Conservation (phyloP, 1,140 invertebrate species). For the Ceratosolen solmsi region DNA sequence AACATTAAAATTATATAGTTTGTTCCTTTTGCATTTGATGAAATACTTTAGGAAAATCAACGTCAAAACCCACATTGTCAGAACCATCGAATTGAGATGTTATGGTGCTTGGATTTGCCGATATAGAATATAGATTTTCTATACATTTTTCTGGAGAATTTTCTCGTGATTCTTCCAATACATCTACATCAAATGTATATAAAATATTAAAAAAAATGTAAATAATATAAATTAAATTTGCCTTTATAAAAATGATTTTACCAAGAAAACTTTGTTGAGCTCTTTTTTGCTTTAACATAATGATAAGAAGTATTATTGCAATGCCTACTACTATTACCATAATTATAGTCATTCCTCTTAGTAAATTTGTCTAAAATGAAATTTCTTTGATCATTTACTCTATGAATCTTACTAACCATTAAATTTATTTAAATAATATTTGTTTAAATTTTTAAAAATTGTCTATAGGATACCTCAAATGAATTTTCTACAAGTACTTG, state of each 20-base stretch:
- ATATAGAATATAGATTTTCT: slow-evolving; percentile 52
- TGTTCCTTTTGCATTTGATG: slow-evolving; percentile 62
- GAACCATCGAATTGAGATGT: slow-evolving; percentile 54
- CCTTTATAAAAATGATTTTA: slow-evolving; percentile 45
- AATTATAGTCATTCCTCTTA: slow-evolving; percentile 63
- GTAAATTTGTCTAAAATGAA: slow-evolving; percentile 65
- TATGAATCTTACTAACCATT: not conserved
- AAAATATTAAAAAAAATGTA: slow-evolving; percentile 32
- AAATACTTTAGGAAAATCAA: slow-evolving; percentile 71
- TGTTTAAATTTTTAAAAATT: slow-evolving; percentile 49
- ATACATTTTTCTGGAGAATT: slow-evolving; percentile 64
- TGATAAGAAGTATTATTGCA: slow-evolving; percentile 62
- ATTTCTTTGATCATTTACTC: slow-evolving; percentile 51
- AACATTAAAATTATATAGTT: slow-evolving; percentile 19
- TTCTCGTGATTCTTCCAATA: slow-evolving; percentile 67
- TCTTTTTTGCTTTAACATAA: slow-evolving; percentile 60
- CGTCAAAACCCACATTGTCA: slow-evolving; percentile 67
- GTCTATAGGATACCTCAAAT: slow-evolving; percentile 72
- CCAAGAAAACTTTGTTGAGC: slow-evolving; percentile 66
- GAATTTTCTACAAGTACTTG: slow-evolving; percentile 68
- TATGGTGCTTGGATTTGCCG: slow-evolving; percentile 50
- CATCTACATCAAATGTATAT: slow-evolving; percentile 59
- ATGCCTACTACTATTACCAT: slow-evolving; percentile 65
- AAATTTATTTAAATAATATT: not conserved
- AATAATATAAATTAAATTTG: slow-evolving; percentile 20